These are phyloP conservation scores for Cyanoderma ruficeps DNA, from an alignment of 2,113 vertebrate genomes.

Conservation along the genomic window DNA sequence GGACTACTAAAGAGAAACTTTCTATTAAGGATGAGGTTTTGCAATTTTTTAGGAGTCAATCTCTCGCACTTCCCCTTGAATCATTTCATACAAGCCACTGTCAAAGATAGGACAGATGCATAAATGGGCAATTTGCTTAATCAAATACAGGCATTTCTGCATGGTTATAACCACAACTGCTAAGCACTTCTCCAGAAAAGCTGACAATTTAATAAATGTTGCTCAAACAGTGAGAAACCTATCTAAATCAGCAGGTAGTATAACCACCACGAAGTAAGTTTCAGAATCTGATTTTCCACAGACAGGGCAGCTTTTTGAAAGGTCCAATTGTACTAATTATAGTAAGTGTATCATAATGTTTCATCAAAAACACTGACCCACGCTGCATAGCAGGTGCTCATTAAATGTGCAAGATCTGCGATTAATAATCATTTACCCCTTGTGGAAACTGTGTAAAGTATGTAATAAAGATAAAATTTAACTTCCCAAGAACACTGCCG, in stretches of 20 bases:
- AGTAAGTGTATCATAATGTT: conserved; percentile 50
- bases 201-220: conserved; percentile 28
- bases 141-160: background rate
- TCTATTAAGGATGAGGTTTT: background rate
- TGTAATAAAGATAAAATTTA: conserved; percentile 1
- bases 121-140: background rate
- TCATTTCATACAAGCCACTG: background rate
- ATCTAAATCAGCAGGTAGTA: conserved; percentile 33
- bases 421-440: conserved; percentile 52
- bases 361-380: conserved; percentile 57
- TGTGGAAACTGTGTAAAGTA: background rate
- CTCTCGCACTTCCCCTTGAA: background rate
- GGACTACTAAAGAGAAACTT: background rate
- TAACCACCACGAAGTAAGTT: conserved; percentile 23
- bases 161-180: background rate
- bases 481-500: background rate
- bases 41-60: background rate
- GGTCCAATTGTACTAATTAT: conserved; percentile 60
- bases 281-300: conserved; percentile 55
- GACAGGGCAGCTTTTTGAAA: conserved; percentile 26
- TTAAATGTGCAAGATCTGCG: conserved; percentile 46
- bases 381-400: conserved; percentile 53
- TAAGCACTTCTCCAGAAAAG: conserved; percentile 42
- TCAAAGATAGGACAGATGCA: background rate
- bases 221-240: conserved; percentile 12